Conservation (phyloP, 2,797 vertebrate genomes). For the Cossypha polioptera region DNA sequence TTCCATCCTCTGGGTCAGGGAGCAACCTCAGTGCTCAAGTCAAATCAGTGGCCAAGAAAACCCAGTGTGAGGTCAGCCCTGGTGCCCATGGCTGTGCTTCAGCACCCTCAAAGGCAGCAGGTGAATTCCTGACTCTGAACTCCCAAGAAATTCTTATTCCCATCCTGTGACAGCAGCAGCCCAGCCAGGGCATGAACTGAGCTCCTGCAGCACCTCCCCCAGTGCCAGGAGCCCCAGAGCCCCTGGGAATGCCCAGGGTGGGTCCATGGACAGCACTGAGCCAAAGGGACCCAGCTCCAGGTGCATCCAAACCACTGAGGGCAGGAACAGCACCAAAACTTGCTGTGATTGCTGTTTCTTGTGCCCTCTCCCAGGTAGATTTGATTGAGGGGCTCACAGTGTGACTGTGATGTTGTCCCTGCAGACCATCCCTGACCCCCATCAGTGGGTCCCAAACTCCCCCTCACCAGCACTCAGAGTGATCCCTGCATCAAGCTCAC, state of each 20-base stretch:
- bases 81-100: not conserved
- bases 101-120: not conserved
- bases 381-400: not conserved
- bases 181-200: not conserved
- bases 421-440: not conserved
- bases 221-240: no score
- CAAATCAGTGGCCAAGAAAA: not conserved
- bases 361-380: fast-evolving
- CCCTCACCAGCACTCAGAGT: not conserved
- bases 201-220: not conserved
- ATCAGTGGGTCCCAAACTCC: not conserved
- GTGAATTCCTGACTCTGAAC: not conserved
- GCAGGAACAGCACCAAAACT: not conserved
- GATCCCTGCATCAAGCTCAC: not conserved
- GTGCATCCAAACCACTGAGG: not conserved
- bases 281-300: not conserved
- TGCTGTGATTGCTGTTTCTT: fast-evolving
- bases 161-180: not conserved
- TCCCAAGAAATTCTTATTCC: not conserved
- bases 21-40: not conserved
- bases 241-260: fast-evolving
- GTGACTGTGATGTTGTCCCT: not conserved
- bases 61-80: not conserved
- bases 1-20: not conserved
- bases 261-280: not conserved